phyloP scores from a whole-genome alignment of 2,797 vertebrate species.

The Falco cherrug region DNA sequence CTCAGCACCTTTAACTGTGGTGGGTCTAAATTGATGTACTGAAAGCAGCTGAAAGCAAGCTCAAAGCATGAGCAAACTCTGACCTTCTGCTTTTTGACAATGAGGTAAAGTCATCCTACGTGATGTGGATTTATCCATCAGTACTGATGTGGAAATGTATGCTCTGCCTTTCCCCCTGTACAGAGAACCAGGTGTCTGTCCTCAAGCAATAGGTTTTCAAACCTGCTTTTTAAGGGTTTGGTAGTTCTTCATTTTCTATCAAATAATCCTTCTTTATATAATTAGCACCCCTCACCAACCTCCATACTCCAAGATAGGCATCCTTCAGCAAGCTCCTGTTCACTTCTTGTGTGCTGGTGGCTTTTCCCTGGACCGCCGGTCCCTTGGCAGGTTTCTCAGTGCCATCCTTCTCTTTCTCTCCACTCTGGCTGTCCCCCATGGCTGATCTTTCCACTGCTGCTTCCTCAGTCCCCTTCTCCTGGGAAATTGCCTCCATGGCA shows the following conservation, averaged over 20 bases:
- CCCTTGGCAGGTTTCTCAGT: conserved; percentile 34
- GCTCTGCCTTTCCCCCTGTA: conserved; percentile 8
- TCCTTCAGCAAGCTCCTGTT: conserved; percentile 79
- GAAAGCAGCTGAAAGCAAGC: conserved; percentile 53
- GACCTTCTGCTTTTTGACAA: conserved; percentile 26
- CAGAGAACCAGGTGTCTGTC: conserved; percentile 43
- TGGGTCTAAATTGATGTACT: not conserved
- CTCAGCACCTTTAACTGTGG: not conserved
- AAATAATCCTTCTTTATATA: conserved; percentile 90
- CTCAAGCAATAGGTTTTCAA: conserved; percentile 32
- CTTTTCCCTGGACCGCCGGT: conserved; percentile 67
- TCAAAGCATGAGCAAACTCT: conserved; percentile 33
- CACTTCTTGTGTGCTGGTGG: conserved; percentile 46
- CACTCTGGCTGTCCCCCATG: not conserved
- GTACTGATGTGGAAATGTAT: conserved; percentile 49
- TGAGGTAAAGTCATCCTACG: conserved; percentile 52
- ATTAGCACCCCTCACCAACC: conserved; percentile 87
- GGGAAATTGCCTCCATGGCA: conserved; percentile 71
- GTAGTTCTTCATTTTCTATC: conserved; percentile 91
- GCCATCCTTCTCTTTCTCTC: conserved; percentile 38
- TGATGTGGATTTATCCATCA: conserved; percentile 42
- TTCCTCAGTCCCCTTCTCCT: conserved; percentile 61
- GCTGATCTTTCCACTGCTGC: conserved; percentile 34
- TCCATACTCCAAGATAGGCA: conserved; percentile 88
- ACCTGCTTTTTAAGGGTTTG: conserved; percentile 83